A percentile compares a stretch with the other conserved stretches of the same genome.
phyloP scores from a whole-genome alignment of 2,888 invertebrate genomes.

The Trachelus tabidus region DNA sequence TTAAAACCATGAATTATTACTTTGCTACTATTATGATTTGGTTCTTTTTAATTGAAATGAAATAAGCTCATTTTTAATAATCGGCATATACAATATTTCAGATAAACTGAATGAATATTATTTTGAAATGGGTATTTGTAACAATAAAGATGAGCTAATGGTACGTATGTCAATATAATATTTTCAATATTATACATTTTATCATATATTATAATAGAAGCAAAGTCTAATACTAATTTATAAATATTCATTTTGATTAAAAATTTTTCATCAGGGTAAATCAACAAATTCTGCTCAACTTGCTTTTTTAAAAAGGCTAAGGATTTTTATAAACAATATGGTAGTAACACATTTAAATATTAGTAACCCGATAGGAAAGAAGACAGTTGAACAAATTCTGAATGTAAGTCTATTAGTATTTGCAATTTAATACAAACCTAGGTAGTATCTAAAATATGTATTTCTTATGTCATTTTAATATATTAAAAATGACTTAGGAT shows the following conservation, averaged over 20 bases:
- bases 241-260: background rate
- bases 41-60: background rate
- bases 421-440: background rate
- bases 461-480: conserved; percentile 3
- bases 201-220: background rate
- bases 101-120: conserved; percentile 45
- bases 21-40: no score
- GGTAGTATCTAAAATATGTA: background rate
- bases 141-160: conserved; percentile 38
- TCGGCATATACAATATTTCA: conserved; percentile 19
- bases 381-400: background rate
- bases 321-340: conserved; percentile 42
- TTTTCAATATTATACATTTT: background rate
- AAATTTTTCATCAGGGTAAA: conserved; percentile 40
- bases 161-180: conserved; percentile 30
- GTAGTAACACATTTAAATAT: conserved; percentile 10
- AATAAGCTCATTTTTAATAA: background rate
- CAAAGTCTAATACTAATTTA: background rate
- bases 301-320: conserved; percentile 35
- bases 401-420: no score
- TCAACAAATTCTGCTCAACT: conserved; percentile 39
- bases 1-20: no score
- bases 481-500: conserved; percentile 25
- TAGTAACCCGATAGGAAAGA: conserved; percentile 7
- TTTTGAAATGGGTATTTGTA: conserved; percentile 46